Conservation (phyloP, 2,888 invertebrate species). For the Auanema sp. region DNA sequence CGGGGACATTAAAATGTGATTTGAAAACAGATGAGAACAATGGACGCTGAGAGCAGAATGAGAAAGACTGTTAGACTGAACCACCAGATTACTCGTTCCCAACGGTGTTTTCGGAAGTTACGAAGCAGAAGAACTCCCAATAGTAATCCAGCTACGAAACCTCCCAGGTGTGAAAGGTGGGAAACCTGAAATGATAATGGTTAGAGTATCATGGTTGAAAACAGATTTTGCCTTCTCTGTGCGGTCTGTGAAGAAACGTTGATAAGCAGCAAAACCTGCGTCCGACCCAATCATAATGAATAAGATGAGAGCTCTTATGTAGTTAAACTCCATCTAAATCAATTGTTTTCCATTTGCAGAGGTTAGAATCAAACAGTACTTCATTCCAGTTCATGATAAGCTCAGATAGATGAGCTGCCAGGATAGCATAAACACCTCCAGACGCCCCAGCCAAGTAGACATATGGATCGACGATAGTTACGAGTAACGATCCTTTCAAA, state of each 20-base stretch:
- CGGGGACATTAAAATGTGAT: no score
- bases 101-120: slow-evolving; percentile 72
- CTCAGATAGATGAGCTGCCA: slow-evolving; percentile 84
- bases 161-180: slow-evolving; percentile 90
- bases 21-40: no score
- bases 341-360: no score
- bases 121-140: slow-evolving; percentile 83
- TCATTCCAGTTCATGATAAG: slow-evolving; percentile 79
- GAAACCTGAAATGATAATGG: slow-evolving; percentile 73
- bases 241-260: slow-evolving; percentile 75
- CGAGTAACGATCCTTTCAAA: slow-evolving; percentile 66
- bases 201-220: not conserved
- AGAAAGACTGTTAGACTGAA: slow-evolving; percentile 72
- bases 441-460: slow-evolving; percentile 84
- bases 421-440: slow-evolving; percentile 84
- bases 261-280: slow-evolving; percentile 86
- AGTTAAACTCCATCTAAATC: slow-evolving; percentile 71
- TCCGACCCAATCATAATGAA: slow-evolving; percentile 80
- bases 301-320: slow-evolving; percentile 86
- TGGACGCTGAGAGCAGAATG: no score
- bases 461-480: slow-evolving; percentile 67
- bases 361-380: not conserved
- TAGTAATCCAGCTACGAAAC: slow-evolving; percentile 82
- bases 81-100: slow-evolving; percentile 84
- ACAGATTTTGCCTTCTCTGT: slow-evolving; percentile 28